phyloP scores from a whole-genome alignment of 1,140 invertebrate genomes.

The Tetraneura akinire region DNA sequence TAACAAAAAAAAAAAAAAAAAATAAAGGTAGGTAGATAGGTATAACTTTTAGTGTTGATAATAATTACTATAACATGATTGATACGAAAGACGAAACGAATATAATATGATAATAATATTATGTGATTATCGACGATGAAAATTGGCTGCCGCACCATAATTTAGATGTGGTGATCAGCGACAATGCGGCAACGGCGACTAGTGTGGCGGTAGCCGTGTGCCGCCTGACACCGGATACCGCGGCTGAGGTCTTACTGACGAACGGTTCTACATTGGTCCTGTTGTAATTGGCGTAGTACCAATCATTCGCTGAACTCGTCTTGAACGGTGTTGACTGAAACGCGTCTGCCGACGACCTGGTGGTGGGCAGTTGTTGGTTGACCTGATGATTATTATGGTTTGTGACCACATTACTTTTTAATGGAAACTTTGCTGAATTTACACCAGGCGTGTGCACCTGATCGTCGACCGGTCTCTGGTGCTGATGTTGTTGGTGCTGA shows the following conservation, averaged over 20 bases:
- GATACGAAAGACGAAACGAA: too few relatives aligned
- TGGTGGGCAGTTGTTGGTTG: background rate
- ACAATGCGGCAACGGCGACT: background rate
- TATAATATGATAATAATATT: too few relatives aligned
- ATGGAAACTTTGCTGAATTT: conserved; percentile 37
- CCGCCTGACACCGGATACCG: conserved; percentile 52
- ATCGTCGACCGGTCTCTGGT: conserved; percentile 55
- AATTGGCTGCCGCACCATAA: too few relatives aligned
- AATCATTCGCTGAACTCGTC: conserved; percentile 59
- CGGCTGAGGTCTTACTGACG: conserved; percentile 61
- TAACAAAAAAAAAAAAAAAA: too few relatives aligned
- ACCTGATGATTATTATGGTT: conserved; percentile 59
- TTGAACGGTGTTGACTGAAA: conserved; percentile 35
- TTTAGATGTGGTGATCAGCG: background rate
- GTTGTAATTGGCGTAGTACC: conserved; percentile 81
- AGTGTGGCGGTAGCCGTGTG: too few relatives aligned
- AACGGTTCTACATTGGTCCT: conserved; percentile 70
- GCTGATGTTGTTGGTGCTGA: conserved; percentile 51
- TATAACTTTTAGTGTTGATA: too few relatives aligned
- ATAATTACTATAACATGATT: too few relatives aligned
- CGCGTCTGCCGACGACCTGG: conserved; percentile 61
- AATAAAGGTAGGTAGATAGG: too few relatives aligned
- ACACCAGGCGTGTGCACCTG: conserved; percentile 52
- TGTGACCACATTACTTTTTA: conserved; percentile 54
- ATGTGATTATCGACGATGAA: too few relatives aligned